Percentiles rank a stretch among this genome's conserved stretches.
Conservation (phyloP, 2,113 vertebrate genomes). For the Gallinago media region DNA sequence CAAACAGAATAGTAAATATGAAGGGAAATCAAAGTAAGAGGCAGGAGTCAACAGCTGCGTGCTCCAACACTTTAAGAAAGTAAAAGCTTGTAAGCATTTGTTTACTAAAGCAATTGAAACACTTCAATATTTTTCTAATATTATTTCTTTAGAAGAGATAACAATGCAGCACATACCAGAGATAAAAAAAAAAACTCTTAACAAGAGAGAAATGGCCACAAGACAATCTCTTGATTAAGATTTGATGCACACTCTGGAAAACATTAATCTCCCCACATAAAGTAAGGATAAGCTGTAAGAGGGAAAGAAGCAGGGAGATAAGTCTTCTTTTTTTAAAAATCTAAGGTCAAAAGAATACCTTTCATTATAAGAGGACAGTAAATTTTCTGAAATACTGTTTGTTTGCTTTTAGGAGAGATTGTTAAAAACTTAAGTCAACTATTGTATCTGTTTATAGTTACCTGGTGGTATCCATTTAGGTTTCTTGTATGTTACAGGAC, state of each 20-base stretch:
- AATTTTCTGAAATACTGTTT: background rate
- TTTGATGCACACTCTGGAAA: background rate
- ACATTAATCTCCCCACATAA: background rate
- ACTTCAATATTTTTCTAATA: background rate
- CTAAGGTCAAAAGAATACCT: background rate
- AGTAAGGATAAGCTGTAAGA: background rate
- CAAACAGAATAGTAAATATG: background rate
- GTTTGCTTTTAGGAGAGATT: background rate
- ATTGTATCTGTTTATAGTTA: background rate
- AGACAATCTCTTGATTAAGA: background rate
- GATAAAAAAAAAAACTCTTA: background rate
- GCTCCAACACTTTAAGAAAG: background rate
- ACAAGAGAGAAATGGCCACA: background rate
- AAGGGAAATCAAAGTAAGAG: background rate
- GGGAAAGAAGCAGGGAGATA: fast-evolving
- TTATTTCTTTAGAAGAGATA: background rate
- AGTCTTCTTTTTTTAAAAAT: background rate
- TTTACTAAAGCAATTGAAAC: background rate
- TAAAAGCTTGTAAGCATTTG: background rate
- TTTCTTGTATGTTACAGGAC: constrained; percentile 70
- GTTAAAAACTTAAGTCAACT: background rate
- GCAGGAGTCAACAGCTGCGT: background rate
- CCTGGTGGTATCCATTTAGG: constrained; percentile 93
- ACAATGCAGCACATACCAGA: background rate
- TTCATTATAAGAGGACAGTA: background rate